A percentile compares a stretch with the other conserved stretches of the same genome.
Conservation (phyloP, 2,113 vertebrate genomes). For the Bombycilla garrulus region DNA sequence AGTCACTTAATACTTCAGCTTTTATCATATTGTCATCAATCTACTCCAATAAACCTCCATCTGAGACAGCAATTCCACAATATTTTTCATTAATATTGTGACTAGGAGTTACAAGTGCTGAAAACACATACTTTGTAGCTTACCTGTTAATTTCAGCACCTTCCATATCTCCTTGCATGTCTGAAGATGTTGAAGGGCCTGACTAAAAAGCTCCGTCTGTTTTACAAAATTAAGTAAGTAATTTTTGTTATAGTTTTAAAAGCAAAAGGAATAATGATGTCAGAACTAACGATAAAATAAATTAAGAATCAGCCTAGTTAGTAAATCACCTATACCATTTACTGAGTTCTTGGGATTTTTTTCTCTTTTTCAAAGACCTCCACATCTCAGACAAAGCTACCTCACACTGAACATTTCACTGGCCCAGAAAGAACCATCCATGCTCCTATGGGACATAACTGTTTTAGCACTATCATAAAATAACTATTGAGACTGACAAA, state of each 20-base stretch:
- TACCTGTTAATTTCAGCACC: slow-evolving; percentile 84
- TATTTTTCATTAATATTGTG: neutral
- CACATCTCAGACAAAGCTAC: neutral
- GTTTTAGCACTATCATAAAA: neutral
- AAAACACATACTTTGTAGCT: neutral
- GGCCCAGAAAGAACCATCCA: neutral
- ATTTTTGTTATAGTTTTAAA: slow-evolving; percentile 28
- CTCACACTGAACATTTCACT: rapidly evolving
- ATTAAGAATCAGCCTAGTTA: neutral
- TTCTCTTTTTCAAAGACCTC: neutral
- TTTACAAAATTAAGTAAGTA: neutral
- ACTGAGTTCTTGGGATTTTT: rapidly evolving
- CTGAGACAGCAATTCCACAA: neutral
- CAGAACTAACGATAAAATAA: neutral
- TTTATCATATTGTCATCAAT: neutral
- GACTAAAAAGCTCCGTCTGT: slow-evolving; percentile 76
- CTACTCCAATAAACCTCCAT: neutral
- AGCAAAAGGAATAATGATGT: neutral
- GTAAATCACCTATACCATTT: neutral
- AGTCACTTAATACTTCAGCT: neutral
- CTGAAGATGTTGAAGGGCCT: slow-evolving; percentile 81
- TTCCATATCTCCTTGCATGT: slow-evolving; percentile 84
- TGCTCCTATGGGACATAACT: neutral
- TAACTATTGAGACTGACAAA: neutral
- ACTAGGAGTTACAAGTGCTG: neutral